Conservation (phyloP, 2,797 vertebrate species). For the Pempheris klunzingeri region DNA sequence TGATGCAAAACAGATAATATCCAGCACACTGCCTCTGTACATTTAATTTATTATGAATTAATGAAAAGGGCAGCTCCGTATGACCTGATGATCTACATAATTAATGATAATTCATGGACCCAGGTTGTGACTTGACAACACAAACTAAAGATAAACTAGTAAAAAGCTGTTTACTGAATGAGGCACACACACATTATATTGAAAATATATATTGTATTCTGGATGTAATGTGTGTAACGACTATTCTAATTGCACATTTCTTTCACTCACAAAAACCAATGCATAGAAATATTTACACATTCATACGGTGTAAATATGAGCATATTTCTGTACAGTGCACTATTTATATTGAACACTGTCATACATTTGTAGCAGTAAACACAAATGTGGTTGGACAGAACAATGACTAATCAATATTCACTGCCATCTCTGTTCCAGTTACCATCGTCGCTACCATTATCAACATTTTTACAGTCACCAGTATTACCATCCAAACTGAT, state of each 20-base stretch:
- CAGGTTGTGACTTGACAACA: neutral
- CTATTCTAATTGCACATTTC: constrained; percentile 25
- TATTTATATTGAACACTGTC: constrained; percentile 18
- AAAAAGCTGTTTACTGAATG: constrained; percentile 32
- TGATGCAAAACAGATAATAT: constrained; percentile 12
- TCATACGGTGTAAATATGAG: neutral
- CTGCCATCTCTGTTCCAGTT: constrained; percentile 29
- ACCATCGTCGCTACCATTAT: constrained; percentile 27
- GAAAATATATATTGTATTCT: constrained; percentile 32
- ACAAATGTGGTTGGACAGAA: constrained; percentile 8
- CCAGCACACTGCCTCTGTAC: neutral
- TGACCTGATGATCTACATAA: constrained; percentile 41
- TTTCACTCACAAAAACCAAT: constrained; percentile 6
- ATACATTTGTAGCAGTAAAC: constrained; percentile 10
- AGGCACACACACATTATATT: neutral
- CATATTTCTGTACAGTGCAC: neutral
- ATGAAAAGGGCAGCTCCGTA: constrained; percentile 19
- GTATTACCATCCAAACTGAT: constrained; percentile 32
- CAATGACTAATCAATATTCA: constrained; percentile 50
- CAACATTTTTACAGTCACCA: constrained; percentile 30
- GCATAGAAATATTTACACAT: constrained; percentile 31
- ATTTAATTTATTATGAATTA: constrained; percentile 21
- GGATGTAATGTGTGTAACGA: constrained; percentile 32
- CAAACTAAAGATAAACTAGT: constrained; percentile 27
- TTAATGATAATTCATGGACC: constrained; percentile 41